Evolutionary conservation across 2,888 invertebrate genomes (phyloP).

Genomic region (Micoletzkya japonica): DNA sequence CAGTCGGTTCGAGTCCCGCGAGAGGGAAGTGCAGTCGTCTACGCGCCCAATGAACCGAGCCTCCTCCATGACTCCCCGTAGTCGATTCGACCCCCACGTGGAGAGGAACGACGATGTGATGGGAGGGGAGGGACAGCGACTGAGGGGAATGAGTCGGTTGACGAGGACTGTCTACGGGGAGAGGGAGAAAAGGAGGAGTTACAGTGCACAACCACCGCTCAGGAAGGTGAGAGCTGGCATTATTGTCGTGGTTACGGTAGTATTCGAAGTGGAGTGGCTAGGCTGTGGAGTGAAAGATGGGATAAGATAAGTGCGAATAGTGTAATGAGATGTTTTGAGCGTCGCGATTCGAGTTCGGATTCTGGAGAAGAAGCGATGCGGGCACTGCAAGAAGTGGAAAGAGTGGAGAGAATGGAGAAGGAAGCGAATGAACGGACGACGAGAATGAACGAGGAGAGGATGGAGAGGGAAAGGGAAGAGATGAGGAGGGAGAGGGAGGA

Average conservation of each 20-base stretch:
- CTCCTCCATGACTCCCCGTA: too few relatives aligned
- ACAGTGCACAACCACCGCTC: constrained; percentile 1
- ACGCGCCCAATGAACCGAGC: too few relatives aligned
- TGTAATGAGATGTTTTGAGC: not conserved
- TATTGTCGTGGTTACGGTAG: not conserved
- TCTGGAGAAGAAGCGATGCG: constrained; percentile 14
- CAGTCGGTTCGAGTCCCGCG: too few relatives aligned
- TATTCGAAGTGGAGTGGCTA: not conserved
- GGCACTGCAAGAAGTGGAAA: constrained; percentile 20
- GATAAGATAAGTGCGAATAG: not conserved
- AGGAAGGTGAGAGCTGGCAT: constrained; percentile 8
- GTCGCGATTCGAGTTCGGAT: constrained; percentile 4
- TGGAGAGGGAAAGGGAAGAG: not conserved
- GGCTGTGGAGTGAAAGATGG: not conserved
- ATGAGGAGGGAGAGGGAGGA: constrained; percentile 12
- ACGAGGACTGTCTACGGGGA: too few relatives aligned
- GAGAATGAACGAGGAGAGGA: not conserved
- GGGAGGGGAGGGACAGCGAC: too few relatives aligned
- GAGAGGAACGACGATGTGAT: too few relatives aligned
- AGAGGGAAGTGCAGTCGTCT: too few relatives aligned
- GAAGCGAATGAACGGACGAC: not conserved
- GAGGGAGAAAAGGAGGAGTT: constrained; percentile 22
- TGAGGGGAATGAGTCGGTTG: too few relatives aligned
- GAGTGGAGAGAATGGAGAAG: constrained; percentile 22
- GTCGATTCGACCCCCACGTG: too few relatives aligned